Percentiles rank a stretch among this genome's conserved stretches.
phyloP scores from a whole-genome alignment of 2,888 invertebrate species.

The Tillus elongatus region DNA sequence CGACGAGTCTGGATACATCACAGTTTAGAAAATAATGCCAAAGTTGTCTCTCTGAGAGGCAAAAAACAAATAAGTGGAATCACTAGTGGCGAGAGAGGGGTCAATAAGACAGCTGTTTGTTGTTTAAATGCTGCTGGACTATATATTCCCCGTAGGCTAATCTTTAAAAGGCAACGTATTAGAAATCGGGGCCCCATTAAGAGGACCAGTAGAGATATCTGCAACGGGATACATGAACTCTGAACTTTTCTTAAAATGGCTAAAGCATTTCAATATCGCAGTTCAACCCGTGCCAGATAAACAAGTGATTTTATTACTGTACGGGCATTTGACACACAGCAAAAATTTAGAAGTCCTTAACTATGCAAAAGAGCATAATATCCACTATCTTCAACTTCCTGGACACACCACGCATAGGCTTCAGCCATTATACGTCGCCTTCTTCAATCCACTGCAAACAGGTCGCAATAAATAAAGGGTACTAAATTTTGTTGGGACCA shows the following conservation, averaged over 20 bases:
- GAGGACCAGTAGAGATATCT: conserved; percentile 7
- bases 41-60: conserved; percentile 10
- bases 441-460: too few relatives aligned
- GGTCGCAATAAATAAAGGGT: too few relatives aligned
- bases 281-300: too few relatives aligned
- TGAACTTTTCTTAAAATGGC: conserved; percentile 10
- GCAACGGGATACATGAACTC: too few relatives aligned
- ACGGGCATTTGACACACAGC: too few relatives aligned
- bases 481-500: too few relatives aligned
- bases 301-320: too few relatives aligned
- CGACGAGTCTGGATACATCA: conserved; percentile 13
- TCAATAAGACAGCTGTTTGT: background rate
- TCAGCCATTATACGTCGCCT: too few relatives aligned
- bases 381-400: too few relatives aligned
- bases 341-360: too few relatives aligned
- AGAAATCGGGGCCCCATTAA: conserved; percentile 6
- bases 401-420: too few relatives aligned
- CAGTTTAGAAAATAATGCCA: conserved; percentile 13
- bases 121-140: conserved; percentile 11
- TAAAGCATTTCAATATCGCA: conserved; percentile 10
- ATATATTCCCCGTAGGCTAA: conserved; percentile 10
- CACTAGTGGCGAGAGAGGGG: background rate
- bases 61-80: conserved; percentile 16
- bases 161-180: conserved; percentile 7
- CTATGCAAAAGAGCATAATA: too few relatives aligned